Evolutionary conservation across 2,113 vertebrate genomes (phyloP).

Genomic region (Arothron firmamentum): DNA sequence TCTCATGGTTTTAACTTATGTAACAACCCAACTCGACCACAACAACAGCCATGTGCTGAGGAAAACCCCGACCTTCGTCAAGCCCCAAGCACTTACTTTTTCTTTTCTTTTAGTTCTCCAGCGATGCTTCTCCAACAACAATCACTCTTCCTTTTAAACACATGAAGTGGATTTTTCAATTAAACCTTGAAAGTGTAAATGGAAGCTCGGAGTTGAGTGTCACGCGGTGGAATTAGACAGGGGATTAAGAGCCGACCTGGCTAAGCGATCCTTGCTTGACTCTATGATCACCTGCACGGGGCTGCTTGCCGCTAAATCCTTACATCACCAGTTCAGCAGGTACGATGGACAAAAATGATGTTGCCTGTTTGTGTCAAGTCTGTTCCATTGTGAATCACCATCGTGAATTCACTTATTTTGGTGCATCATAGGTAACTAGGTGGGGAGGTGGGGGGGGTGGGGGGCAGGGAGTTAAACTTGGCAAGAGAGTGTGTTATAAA

Average conservation of each 20-base stretch:
- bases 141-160: not conserved
- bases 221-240: not conserved
- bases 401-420: no score
- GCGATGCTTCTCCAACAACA: not conserved
- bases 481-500: no score
- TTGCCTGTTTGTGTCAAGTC: not conserved
- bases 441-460: no score
- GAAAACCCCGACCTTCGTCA: not conserved
- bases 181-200: no score
- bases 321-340: slow-evolving; percentile 22
- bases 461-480: no score
- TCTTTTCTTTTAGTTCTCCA: not conserved
- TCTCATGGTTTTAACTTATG: not conserved
- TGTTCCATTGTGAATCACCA: not conserved
- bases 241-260: slow-evolving; percentile 36
- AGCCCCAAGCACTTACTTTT: no score
- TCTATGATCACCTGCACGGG: slow-evolving; percentile 21
- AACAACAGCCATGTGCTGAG: slow-evolving; percentile 16
- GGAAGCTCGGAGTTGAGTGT: no score
- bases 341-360: no score
- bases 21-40: not conserved
- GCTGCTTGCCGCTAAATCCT: slow-evolving; percentile 4
- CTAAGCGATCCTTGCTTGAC: slow-evolving; percentile 35
- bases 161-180: no score
- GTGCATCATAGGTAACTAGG: no score